Conservation (phyloP, 2,888 invertebrate species). For the Drosophila melanosoma region DNA sequence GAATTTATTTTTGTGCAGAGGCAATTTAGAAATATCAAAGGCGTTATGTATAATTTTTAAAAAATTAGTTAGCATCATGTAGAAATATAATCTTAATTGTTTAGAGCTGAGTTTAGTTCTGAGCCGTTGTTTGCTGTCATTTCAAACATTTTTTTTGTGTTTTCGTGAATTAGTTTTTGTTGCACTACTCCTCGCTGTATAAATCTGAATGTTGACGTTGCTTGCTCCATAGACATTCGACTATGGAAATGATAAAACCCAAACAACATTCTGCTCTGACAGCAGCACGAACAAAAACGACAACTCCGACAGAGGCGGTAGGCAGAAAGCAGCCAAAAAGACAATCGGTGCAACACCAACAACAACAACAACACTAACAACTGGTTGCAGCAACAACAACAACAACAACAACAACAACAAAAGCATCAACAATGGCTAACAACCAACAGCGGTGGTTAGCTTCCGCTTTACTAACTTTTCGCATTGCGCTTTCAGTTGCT, state of each 20-base stretch:
- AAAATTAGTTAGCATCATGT: neutral
- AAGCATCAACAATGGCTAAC: slow-evolving; percentile 51
- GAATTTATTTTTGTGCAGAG: neutral
- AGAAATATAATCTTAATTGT: neutral
- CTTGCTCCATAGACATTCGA: slow-evolving; percentile 31
- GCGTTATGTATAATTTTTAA: neutral
- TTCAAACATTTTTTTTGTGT: neutral
- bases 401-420: slow-evolving; percentile 49
- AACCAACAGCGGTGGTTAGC: slow-evolving; percentile 54
- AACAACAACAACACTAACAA: slow-evolving; percentile 20
- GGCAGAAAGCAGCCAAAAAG: slow-evolving; percentile 40
- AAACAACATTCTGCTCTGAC: slow-evolving; percentile 51
- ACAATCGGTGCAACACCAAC: slow-evolving; percentile 37
- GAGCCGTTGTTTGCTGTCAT: neutral
- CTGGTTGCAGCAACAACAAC: slow-evolving; percentile 18
- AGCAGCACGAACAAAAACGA: slow-evolving; percentile 32
- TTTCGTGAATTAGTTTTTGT: slow-evolving; percentile 29
- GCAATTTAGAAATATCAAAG: neutral
- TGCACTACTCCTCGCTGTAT: slow-evolving; percentile 16
- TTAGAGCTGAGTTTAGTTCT: slow-evolving; percentile 4
- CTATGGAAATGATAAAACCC: slow-evolving; percentile 46
- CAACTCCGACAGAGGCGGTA: slow-evolving; percentile 12
- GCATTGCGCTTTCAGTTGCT: slow-evolving; percentile 60
- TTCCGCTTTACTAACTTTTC: slow-evolving; percentile 76
- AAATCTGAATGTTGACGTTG: slow-evolving; percentile 5